Evolutionary conservation across 2,888 invertebrate genomes (phyloP), one percentile per base, ranked within the genome.

Genomic region (Mimachlamys varia): DNA sequence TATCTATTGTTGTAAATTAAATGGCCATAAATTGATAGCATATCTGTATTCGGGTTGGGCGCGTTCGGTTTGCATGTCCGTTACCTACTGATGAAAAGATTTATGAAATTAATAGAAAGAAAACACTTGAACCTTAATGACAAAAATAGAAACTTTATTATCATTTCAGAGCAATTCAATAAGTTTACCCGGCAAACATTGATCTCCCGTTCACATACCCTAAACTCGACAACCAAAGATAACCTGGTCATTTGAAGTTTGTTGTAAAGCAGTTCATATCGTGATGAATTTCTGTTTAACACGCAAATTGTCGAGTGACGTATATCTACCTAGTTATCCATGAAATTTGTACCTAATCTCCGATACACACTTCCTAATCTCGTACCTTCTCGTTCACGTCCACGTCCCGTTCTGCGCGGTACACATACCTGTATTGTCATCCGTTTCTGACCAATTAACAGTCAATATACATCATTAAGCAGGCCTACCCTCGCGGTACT

Each of bases 31-130:
- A 76, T 76, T 12, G 22, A 76, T 13, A 33, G 13, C 76, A 27
- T 76, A 76, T 76, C 76, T 76, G 76, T 33, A 27, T 76, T 76
- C 76, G 33, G 76, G 76, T 76, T 76, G 76, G 76, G 76, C 76
- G 76, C 76, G 76, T 76, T 76, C 76, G 33, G 33, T 33, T 76
- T 76, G 76, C 15, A 33, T 76, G 76, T 33, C 76, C 76, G 76
- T 76, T 33, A 33, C 76, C 27, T 27, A 76, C 76, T 76, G 76
- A 76, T 76, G 76, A 33, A 76, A 76, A 33, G 76, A 76, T 76
- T 76, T 76, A 76, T 76, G 76, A 76, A 76, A 76, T 76, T 76
- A 76, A 76, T 33, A 76, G 76, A 76, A 76, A 76, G 76, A 76
- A 76, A 76, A 76, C 76, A 76, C 76, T 76, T 27, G 76, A 76